Conservation (phyloP, 2,797 vertebrate species). For the Coilia nasus region DNA sequence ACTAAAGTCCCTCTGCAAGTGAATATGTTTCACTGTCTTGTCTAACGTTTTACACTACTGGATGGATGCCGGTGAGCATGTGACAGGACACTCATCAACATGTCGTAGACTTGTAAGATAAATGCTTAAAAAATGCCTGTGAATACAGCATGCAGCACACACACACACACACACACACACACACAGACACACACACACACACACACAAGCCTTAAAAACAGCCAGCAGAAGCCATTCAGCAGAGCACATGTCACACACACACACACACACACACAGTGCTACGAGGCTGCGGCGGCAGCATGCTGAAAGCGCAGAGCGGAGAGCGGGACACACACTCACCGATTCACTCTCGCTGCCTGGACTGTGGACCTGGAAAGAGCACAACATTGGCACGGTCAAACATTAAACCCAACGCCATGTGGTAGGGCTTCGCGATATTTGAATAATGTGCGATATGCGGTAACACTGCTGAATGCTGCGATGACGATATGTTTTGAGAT, state of each 20-base stretch:
- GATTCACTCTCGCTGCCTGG: constrained; percentile 48
- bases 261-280: not conserved
- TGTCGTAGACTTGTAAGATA: not conserved
- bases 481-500: too few relatives aligned
- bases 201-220: constrained; percentile 14
- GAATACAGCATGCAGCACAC: not conserved
- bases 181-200: constrained; percentile 13
- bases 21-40: not conserved
- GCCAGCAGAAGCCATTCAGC: constrained; percentile 41
- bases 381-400: constrained; percentile 11
- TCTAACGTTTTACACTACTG: not conserved
- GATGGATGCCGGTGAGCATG: not conserved
- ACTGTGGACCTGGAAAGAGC: constrained; percentile 53
- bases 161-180: not conserved
- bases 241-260: constrained; percentile 11
- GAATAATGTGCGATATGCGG: too few relatives aligned
- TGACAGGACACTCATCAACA: not conserved
- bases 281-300: constrained; percentile 9
- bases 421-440: too few relatives aligned
- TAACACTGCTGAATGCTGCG: too few relatives aligned
- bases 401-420: not conserved
- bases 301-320: constrained; percentile 23
- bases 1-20: not conserved
- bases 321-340: constrained; percentile 46
- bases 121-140: not conserved